These are phyloP conservation scores for Salticus scenicus DNA, from an alignment of 2,888 invertebrate species.

Conservation along the genomic window DNA sequence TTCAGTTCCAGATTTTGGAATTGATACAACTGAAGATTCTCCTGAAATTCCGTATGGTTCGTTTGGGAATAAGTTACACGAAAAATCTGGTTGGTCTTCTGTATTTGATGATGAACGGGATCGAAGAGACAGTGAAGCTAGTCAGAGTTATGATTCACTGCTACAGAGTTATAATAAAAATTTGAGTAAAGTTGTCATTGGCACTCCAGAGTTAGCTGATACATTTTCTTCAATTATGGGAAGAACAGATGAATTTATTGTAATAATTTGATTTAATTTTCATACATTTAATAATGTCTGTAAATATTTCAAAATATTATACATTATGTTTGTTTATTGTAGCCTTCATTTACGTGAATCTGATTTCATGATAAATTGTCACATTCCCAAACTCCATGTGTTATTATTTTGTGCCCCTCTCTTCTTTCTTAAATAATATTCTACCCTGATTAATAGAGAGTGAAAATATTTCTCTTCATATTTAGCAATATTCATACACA, in stretches of 20 bases:
- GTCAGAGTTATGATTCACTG: slow-evolving; percentile 80
- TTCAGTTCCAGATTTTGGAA: slow-evolving; percentile 64
- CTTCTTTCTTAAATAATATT: no score
- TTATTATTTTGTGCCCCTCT: no score
- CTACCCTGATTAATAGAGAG: no score
- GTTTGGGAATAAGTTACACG: slow-evolving; percentile 71
- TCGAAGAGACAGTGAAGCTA: slow-evolving; percentile 36
- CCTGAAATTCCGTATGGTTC: slow-evolving; percentile 8
- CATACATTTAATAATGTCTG: neutral
- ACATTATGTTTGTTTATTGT: no score
- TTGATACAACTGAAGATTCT: slow-evolving; percentile 42
- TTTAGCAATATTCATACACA: no score
- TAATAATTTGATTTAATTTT: slow-evolving; percentile 19
- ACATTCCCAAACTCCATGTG: no score
- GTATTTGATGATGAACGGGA: slow-evolving; percentile 69
- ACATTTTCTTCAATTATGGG: slow-evolving; percentile 50
- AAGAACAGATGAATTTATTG: slow-evolving; percentile 29
- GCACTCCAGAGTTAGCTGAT: slow-evolving; percentile 67
- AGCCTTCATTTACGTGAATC: no score
- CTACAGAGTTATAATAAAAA: slow-evolving; percentile 78
- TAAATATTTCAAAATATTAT: neutral
- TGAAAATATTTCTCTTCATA: no score
- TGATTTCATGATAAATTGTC: no score
- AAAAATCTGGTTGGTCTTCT: slow-evolving; percentile 73
- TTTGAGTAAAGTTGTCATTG: slow-evolving; percentile 51